Evolutionary conservation across 2,797 vertebrate genomes (phyloP), one percentile per base, ranked within the genome.

Genomic region (Apogon hyalosoma): DNA sequence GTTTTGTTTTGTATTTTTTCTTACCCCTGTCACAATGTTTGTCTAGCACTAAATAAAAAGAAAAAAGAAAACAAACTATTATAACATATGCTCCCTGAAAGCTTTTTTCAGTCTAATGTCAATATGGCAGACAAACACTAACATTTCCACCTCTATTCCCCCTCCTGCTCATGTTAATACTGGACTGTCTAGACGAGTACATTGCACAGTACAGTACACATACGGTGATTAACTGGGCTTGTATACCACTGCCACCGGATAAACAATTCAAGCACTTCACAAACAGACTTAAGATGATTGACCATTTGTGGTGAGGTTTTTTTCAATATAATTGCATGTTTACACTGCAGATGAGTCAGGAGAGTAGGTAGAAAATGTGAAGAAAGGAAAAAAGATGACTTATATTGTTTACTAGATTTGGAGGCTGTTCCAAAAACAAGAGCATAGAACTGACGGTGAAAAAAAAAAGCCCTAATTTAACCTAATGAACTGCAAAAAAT

Each of bases 311-410:
- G 45, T 21, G 12, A 75, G 18, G 74, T 76, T 73, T 78, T 79
- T 63, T 74, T 46, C 33, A 21, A 1, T 45, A 12, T 80, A 80
- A 85, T 82, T 75, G 51, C 16, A 63, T 82, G 63, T 78, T 87
- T 82, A 66, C 1, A 41, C 31, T 33, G 31, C 31, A 33, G 7
- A 28, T 41, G 55, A 5, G 15, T 43, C 53, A 2, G n/a, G 39
- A 63, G 58, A 68, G 59, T 80, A 63, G 21, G 21, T 24, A 24
- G 21, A 24, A 68, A 69, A 49, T 65, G 53, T 18, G 45, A 58
- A 41, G 14, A 15, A 49, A 51, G n/a, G n/a, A 63, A 40, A 63
- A 62, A 24, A 33, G 5, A 33, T 33, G 0, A 47, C n/a, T 51
- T 36, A 14, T 53, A 57, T 48, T 68, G 49, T 71, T 70, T 54